phyloP scores from a whole-genome alignment of 92 coral and sea anemone genomes.

The Phenganax subtilis region DNA sequence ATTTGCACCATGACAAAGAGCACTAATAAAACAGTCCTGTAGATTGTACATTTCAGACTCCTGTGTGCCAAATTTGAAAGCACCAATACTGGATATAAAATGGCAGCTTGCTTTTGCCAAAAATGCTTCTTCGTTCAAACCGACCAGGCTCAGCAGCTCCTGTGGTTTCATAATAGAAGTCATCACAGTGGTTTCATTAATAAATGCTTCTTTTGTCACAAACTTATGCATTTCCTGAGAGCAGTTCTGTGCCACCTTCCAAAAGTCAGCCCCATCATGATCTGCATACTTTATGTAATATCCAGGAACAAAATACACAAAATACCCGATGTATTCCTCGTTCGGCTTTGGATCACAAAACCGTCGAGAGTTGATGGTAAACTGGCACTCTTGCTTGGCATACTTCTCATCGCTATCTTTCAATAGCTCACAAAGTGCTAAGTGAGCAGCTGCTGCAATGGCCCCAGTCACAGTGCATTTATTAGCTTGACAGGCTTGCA shows the following conservation, averaged over 20 bases:
- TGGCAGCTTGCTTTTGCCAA: no score
- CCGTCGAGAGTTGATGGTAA: not conserved
- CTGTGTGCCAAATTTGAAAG: no score
- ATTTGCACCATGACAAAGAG: no score
- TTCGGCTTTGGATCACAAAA: not conserved
- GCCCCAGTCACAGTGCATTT: conserved; percentile 12
- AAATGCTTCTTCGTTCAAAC: no score
- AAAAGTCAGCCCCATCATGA: not conserved
- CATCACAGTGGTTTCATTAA: not conserved
- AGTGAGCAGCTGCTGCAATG: conserved; percentile 1
- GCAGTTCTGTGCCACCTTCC: not conserved
- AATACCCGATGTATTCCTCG: not conserved
- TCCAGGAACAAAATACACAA: not conserved
- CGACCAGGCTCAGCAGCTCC: no score
- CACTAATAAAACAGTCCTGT: no score
- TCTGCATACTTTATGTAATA: not conserved
- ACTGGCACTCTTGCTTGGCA: not conserved
- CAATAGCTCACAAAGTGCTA: not conserved
- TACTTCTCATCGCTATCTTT: not conserved
- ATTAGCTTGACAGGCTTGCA: not conserved
- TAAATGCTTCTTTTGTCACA: not conserved
- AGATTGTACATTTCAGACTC: no score
- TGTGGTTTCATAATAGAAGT: not conserved
- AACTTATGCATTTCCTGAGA: not conserved
- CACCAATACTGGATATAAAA: no score